A percentile compares a stretch with the other conserved stretches of the same genome.
These are phyloP conservation scores for Phycodurus eques DNA, from an alignment of 2,113 vertebrate genomes.

Conservation along the genomic window DNA sequence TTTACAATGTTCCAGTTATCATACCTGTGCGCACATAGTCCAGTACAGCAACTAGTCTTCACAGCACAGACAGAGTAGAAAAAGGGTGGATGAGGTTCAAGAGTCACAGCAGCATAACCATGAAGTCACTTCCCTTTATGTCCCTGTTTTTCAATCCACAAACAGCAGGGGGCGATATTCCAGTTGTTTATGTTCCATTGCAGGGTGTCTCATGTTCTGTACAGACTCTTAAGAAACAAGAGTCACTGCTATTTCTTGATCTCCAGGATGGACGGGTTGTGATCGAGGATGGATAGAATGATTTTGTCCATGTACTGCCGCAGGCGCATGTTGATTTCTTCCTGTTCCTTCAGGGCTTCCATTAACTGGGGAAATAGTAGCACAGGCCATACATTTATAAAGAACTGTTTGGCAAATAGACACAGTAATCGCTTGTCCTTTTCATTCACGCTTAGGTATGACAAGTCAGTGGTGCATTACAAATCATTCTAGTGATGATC, in stretches of 20 bases:
- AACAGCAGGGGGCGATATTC: constrained; percentile 58
- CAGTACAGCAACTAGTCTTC: constrained; percentile 26
- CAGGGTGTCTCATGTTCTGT: constrained; percentile 17
- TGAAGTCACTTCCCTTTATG: constrained; percentile 13
- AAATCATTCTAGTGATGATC: background rate
- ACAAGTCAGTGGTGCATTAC: background rate
- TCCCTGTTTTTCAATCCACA: constrained; percentile 22
- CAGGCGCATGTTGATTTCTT: constrained; percentile 92
- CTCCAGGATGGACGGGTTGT: constrained; percentile 96
- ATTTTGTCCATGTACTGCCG: constrained; percentile 99
- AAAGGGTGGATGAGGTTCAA: constrained; percentile 20
- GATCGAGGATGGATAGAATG: constrained; percentile 93
- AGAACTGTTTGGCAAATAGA: background rate
- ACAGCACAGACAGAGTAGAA: constrained; percentile 25
- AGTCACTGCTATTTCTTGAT: constrained; percentile 84
- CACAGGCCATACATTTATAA: background rate
- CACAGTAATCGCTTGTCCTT: background rate
- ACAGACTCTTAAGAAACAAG: constrained; percentile 3
- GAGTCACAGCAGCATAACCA: constrained; percentile 27
- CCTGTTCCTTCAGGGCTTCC: constrained; percentile 96
- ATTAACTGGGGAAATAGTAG: constrained; percentile 78
- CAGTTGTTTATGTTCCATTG: constrained; percentile 30
- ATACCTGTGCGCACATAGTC: constrained; percentile 21
- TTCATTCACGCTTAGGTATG: background rate
- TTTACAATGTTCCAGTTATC: constrained; percentile 38